Conservation (phyloP, 2,888 invertebrate genomes). For the Caenorhabditis sp. region DNA sequence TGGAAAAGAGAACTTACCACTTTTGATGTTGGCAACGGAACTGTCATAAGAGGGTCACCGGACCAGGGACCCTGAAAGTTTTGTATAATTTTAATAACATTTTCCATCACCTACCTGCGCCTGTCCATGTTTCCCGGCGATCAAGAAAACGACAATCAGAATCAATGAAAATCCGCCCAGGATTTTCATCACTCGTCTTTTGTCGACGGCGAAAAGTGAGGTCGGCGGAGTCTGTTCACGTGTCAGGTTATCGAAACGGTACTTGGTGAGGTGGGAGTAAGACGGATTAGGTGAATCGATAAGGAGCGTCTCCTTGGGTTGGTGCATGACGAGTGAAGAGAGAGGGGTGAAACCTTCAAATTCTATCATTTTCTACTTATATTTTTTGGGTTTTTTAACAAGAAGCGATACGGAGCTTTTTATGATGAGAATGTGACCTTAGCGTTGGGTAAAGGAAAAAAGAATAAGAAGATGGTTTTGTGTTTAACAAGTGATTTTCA, state of each 20-base stretch:
- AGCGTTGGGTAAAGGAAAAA: background rate
- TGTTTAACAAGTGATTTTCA: background rate
- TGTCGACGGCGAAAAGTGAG: constrained; percentile 47
- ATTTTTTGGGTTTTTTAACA: background rate
- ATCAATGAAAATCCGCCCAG: constrained; percentile 33
- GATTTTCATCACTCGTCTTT: constrained; percentile 47
- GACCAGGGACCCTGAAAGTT: background rate
- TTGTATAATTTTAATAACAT: background rate
- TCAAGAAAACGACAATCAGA: constrained; percentile 19
- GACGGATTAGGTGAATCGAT: constrained; percentile 55
- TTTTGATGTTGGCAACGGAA: no score
- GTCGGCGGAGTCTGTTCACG: constrained; percentile 52
- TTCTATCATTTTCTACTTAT: constrained; percentile 14
- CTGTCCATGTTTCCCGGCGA: constrained; percentile 36
- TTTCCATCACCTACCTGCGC: background rate
- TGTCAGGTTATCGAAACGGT: constrained; percentile 59
- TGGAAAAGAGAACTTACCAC: background rate
- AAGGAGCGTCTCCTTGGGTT: constrained; percentile 43
- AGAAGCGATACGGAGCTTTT: background rate
- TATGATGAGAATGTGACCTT: constrained; percentile 18
- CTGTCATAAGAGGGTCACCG: background rate
- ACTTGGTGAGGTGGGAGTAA: constrained; percentile 58
- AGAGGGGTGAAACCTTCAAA: constrained; percentile 32
- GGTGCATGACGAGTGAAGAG: constrained; percentile 50
- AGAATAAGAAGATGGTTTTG: constrained; percentile 1